A percentile compares a stretch with the other conserved stretches of the same genome.
These are phyloP conservation scores for Ctenosaura bakeri DNA, from an alignment of 2,797 vertebrate species.

Conservation along the genomic window DNA sequence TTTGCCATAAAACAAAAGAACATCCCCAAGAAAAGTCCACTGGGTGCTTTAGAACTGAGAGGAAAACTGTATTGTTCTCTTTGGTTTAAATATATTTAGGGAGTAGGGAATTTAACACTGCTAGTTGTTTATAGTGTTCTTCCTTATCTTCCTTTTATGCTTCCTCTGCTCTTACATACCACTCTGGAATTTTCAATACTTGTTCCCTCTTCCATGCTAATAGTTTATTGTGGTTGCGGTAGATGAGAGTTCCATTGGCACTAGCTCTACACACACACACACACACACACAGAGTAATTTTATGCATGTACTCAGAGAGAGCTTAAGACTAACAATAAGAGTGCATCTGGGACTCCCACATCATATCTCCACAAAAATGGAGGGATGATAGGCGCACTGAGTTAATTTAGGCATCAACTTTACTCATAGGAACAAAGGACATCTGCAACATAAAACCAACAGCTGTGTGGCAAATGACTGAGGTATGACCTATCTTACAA, in stretches of 20 bases:
- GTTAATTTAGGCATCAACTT: no score
- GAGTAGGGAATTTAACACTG: background rate
- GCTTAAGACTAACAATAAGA: background rate
- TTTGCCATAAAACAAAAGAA: background rate
- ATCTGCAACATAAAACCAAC: no score
- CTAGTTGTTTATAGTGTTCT: background rate
- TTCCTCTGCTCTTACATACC: background rate
- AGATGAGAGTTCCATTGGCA: background rate
- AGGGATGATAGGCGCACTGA: no score
- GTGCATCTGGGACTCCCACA: no score
- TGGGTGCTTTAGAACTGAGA: background rate
- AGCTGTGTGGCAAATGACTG: background rate
- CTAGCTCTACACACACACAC: background rate
- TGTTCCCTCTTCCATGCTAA: background rate
- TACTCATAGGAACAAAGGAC: no score
- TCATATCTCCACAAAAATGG: no score
- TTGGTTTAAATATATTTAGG: background rate
- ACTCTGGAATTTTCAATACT: background rate
- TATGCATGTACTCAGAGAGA: background rate
- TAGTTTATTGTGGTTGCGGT: no score
- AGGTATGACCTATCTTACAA: background rate
- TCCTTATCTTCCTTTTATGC: background rate
- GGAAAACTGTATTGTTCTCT: background rate
- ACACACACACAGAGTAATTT: no score
- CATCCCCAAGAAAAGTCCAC: background rate